Conservation (phyloP, 2,797 vertebrate species). For the Clarias laeviceps region DNA sequence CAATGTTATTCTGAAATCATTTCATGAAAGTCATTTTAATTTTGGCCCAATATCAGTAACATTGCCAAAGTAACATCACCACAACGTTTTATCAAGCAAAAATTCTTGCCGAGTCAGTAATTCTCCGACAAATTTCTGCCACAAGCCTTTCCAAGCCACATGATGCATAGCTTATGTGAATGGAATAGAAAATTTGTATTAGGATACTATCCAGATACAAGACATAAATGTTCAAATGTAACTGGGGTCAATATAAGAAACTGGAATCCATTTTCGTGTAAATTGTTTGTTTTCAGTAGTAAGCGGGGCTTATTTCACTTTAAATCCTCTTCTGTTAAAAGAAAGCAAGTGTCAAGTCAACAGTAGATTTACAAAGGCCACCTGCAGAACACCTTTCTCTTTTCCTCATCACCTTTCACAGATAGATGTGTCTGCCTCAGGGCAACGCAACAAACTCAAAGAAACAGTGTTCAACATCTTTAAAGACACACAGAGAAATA, state of each 20-base stretch:
- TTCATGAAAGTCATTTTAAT: too few species aligned
- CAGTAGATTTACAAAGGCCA: slow-evolving; percentile 42
- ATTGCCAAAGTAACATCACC: too few species aligned
- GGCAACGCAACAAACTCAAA: slow-evolving; percentile 61
- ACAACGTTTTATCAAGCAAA: too few species aligned
- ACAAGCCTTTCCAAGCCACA: background rate
- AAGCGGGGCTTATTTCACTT: background rate
- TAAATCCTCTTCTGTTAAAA: slow-evolving; percentile 16
- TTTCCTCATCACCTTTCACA: slow-evolving; percentile 62
- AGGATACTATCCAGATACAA: background rate
- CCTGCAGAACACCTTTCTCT: slow-evolving; percentile 40
- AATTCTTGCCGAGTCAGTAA: background rate
- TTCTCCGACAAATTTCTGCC: background rate
- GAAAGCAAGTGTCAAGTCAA: slow-evolving; percentile 35
- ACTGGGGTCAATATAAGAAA: background rate
- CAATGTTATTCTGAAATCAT: too few species aligned
- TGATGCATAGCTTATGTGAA: background rate
- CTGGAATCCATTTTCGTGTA: background rate
- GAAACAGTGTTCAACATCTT: slow-evolving; percentile 55
- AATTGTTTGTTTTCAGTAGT: background rate
- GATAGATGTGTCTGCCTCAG: slow-evolving; percentile 64
- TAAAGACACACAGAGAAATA: slow-evolving; percentile 40
- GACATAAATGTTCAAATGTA: background rate
- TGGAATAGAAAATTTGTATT: background rate
- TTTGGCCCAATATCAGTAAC: too few species aligned